Conservation (phyloP, 2,797 vertebrate species). For the Benthosema pterotum region DNA sequence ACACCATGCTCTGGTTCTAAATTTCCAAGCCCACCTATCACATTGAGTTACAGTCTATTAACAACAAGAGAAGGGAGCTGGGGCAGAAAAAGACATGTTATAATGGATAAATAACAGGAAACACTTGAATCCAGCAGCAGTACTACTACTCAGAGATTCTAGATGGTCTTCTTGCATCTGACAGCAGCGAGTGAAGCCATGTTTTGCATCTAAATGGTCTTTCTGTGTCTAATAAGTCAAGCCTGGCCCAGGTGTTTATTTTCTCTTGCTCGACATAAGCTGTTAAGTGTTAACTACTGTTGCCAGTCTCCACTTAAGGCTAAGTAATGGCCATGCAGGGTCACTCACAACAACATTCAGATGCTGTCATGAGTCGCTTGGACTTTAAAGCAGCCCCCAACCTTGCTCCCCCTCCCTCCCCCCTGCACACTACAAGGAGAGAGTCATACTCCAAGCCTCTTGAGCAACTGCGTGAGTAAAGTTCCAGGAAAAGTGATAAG, state of each 20-base stretch:
- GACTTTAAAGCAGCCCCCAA: constrained; percentile 10
- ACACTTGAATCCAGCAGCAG: no score
- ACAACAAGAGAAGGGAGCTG: not conserved
- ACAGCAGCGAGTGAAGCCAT: constrained; percentile 15
- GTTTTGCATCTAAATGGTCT: constrained; percentile 24
- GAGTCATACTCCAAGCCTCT: constrained; percentile 23
- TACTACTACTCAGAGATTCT: not conserved
- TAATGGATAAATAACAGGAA: no score
- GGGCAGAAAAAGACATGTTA: not conserved
- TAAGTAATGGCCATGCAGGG: constrained; percentile 29
- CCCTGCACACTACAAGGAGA: constrained; percentile 1
- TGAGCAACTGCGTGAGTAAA: constrained; percentile 16
- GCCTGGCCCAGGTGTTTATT: constrained; percentile 30
- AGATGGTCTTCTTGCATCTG: constrained; percentile 7
- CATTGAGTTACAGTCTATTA: not conserved
- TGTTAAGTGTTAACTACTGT: constrained; percentile 28
- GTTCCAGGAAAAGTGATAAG: constrained; percentile 33
- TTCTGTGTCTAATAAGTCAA: constrained; percentile 28
- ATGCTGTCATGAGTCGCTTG: constrained; percentile 24
- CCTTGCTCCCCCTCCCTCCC: no score
- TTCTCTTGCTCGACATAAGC: constrained; percentile 32
- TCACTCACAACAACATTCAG: constrained; percentile 48
- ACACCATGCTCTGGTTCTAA: not conserved
- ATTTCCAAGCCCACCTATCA: not conserved
- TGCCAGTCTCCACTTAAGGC: constrained; percentile 30